These are phyloP conservation scores for Stenotaenia linearis DNA, from an alignment of 2,888 invertebrate genomes.

Conservation along the genomic window DNA sequence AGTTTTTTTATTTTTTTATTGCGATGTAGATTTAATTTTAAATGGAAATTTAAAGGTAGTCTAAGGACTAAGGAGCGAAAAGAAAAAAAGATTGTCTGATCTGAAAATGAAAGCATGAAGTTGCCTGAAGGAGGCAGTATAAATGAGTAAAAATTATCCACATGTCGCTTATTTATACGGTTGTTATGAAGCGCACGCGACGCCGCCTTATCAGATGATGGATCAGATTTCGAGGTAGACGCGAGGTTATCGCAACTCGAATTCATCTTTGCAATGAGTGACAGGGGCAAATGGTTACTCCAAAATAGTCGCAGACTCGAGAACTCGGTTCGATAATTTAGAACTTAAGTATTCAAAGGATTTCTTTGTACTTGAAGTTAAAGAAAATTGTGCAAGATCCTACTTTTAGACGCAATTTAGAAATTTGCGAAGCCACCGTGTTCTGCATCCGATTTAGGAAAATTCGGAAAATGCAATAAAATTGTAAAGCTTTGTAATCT, in stretches of 20 bases:
- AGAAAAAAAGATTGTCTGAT: neutral
- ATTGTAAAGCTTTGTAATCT: too few species aligned
- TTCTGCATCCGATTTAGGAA: too few species aligned
- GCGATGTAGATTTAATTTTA: neutral
- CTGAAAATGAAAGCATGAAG: neutral
- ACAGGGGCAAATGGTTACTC: neutral
- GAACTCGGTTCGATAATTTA: too few species aligned
- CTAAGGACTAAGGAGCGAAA: neutral
- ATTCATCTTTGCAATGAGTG: neutral
- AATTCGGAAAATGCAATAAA: too few species aligned
- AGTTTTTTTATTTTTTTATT: neutral
- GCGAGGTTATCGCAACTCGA: neutral
- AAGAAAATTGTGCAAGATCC: too few species aligned
- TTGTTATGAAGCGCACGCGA: neutral
- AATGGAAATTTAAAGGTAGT: neutral
- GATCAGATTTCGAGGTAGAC: neutral
- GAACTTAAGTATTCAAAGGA: too few species aligned
- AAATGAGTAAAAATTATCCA: neutral
- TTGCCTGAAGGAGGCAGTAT: neutral
- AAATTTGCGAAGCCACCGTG: too few species aligned
- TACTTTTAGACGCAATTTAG: too few species aligned
- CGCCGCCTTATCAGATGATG: constrained; percentile 1
- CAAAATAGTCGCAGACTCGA: neutral
- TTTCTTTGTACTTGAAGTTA: too few species aligned
- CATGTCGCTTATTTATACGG: neutral